Evolutionary conservation across 2,797 vertebrate genomes (phyloP).

Genomic region (Dendrocincla fuliginosa): DNA sequence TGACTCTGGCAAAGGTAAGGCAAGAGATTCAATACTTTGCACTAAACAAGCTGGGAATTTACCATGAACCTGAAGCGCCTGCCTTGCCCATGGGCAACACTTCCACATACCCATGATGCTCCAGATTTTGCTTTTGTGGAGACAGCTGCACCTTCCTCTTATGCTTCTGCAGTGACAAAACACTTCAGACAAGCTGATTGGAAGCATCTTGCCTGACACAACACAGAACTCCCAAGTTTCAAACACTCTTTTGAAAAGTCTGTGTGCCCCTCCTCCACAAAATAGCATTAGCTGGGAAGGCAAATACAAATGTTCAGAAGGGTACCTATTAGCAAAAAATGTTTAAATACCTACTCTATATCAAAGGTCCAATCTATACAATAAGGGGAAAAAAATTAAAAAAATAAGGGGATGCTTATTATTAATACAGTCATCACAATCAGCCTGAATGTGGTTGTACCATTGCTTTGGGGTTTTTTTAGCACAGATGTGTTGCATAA

Average conservation of each 20-base stretch:
- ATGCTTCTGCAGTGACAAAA: not conserved
- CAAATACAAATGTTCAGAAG: not conserved
- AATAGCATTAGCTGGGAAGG: not conserved
- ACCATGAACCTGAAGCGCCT: not conserved
- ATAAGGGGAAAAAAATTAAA: not conserved
- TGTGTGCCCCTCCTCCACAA: not conserved
- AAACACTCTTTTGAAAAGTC: not conserved
- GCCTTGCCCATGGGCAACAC: not conserved
- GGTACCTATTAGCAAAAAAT: not conserved
- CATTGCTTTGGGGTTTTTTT: not conserved
- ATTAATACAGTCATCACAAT: not conserved
- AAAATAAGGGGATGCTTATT: not conserved
- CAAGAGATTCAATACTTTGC: rapidly evolving
- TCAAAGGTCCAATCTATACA: not conserved
- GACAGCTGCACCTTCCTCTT: not conserved
- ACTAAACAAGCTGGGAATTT: not conserved
- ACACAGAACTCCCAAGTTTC: not conserved
- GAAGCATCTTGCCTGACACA: not conserved
- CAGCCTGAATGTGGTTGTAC: not conserved
- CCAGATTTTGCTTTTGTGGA: not conserved
- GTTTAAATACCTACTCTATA: not conserved
- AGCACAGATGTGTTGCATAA: not conserved
- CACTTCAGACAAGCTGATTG: not conserved
- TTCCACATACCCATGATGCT: not conserved
- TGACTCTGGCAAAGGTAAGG: not conserved